A percentile compares a stretch with the other conserved stretches of the same genome.
Conservation (phyloP, 2,888 invertebrate genomes). For the Pristionchus fissidentatus region DNA sequence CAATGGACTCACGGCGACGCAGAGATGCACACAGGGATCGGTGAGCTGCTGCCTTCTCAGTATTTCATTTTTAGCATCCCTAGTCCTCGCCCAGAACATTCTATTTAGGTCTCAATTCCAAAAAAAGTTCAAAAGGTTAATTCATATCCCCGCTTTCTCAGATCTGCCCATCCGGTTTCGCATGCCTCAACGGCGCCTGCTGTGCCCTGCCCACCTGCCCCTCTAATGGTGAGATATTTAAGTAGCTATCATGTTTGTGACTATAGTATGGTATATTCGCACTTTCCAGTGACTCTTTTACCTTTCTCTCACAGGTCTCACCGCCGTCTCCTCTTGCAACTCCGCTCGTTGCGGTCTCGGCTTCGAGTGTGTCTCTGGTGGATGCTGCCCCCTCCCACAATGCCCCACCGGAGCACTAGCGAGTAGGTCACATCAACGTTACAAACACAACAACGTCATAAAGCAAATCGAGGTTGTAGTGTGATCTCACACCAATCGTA, state of each 20-base stretch:
- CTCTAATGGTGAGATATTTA: background rate
- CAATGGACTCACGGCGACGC: conserved; percentile 63
- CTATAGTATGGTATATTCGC: background rate
- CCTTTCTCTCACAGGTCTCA: conserved; percentile 16
- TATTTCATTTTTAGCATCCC: background rate
- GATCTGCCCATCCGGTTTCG: conserved; percentile 41
- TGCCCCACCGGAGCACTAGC: conserved; percentile 61
- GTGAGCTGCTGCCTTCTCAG: conserved; percentile 9
- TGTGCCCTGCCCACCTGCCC: conserved; percentile 68
- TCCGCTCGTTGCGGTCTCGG: background rate
- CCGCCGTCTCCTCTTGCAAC: conserved; percentile 39
- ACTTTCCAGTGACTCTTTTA: background rate
- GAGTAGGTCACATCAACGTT: background rate
- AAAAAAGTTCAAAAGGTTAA: background rate
- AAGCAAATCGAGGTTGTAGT: background rate
- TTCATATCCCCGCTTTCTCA: background rate
- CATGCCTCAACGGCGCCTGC: conserved; percentile 67
- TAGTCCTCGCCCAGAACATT: background rate
- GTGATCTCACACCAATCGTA: background rate
- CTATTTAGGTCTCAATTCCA: background rate
- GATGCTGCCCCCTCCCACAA: conserved; percentile 67
- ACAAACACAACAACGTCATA: background rate
- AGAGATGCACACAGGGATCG: conserved; percentile 58
- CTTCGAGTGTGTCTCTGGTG: conserved; percentile 55
- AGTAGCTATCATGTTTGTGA: background rate